phyloP scores from a whole-genome alignment of 37 sponge, comb jelly and placozoan genomes.

The Lycopodina hypogea region DNA sequence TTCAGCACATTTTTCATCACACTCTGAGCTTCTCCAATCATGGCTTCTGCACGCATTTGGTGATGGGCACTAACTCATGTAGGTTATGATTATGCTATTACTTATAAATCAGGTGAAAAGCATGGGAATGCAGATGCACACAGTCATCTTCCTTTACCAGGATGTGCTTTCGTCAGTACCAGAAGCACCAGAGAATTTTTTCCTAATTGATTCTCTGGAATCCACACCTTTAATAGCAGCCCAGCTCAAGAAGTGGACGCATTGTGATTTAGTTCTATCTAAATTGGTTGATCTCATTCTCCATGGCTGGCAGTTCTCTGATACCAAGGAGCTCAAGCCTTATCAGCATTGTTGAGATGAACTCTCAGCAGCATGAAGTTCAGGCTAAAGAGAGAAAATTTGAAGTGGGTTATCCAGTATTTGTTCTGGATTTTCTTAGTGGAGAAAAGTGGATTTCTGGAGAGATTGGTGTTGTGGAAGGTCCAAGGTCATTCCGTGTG shows the following conservation, averaged over 20 bases:
- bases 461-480: background rate
- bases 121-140: background rate
- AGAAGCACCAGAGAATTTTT: no score
- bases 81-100: background rate
- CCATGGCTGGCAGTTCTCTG: no score
- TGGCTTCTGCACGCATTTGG: background rate
- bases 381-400: background rate
- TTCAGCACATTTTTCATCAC: no score
- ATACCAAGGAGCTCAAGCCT: no score
- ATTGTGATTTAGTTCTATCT: no score
- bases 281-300: no score
- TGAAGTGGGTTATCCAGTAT: slow-evolving; percentile 12
- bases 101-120: background rate
- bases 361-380: background rate
- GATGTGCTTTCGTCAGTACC: no score
- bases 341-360: no score
- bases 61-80: background rate
- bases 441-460: slow-evolving; percentile 11
- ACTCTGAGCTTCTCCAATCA: background rate
- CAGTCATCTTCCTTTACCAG: background rate
- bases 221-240: no score
- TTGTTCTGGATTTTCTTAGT: background rate
- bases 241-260: no score
- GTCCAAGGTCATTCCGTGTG: slow-evolving; percentile 19
- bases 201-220: no score